Evolutionary conservation across 30 jellyfish, hydroid and myxozoan genomes (phyloP).

Genomic region (Sanderia malayensis): DNA sequence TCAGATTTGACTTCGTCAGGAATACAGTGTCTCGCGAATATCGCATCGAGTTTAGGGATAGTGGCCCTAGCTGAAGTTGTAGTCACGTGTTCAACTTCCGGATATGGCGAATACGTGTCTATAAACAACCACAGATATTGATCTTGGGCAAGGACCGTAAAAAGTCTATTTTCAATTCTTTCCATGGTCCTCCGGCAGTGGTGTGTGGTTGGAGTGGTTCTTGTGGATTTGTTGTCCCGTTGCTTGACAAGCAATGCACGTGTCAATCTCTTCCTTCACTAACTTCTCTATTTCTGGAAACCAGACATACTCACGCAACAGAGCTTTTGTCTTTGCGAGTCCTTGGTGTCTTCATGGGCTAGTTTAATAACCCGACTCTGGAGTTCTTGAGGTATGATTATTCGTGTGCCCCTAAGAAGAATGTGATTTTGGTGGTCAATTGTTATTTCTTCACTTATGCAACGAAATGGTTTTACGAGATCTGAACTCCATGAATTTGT

Average conservation of each 20-base stretch:
- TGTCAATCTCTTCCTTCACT: constrained; percentile 31
- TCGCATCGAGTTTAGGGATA: constrained; percentile 9
- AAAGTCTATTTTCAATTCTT: constrained; percentile 16
- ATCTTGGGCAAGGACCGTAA: constrained; percentile 38
- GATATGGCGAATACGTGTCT: constrained; percentile 43
- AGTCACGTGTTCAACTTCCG: constrained; percentile 34
- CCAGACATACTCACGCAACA: constrained; percentile 47
- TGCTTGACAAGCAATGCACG: constrained; percentile 45
- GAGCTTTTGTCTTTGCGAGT: constrained; percentile 22
- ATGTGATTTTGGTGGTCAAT: background rate
- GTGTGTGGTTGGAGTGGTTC: constrained; percentile 26
- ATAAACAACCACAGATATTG: constrained; percentile 28
- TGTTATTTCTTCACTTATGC: no score
- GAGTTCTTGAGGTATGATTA: constrained; percentile 40
- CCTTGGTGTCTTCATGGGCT: constrained; percentile 57
- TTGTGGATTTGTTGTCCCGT: constrained; percentile 23
- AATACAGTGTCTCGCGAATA: constrained; percentile 22
- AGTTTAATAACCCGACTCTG: constrained; percentile 30
- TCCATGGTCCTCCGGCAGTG: constrained; percentile 37
- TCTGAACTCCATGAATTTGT: no score
- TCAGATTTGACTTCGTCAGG: constrained; percentile 33
- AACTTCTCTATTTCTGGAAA: constrained; percentile 20
- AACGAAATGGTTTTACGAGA: no score
- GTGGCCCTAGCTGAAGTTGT: constrained; percentile 41
- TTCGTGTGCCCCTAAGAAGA: constrained; percentile 24